phyloP scores from a whole-genome alignment of 2,113 vertebrate species.

The Zosterops hypoxanthus region DNA sequence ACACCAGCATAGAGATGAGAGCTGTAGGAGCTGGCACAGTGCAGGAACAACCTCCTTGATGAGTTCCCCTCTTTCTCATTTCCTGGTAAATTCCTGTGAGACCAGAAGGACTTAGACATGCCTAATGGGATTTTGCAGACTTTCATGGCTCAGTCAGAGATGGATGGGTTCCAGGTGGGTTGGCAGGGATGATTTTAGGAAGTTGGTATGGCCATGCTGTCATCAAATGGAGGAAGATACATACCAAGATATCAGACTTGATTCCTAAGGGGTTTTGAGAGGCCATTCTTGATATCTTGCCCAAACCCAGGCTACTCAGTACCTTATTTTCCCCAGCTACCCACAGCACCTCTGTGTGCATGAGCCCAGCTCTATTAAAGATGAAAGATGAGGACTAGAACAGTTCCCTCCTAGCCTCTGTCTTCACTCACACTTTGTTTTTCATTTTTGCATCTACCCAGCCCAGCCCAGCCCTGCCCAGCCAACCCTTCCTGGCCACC shows the following conservation, averaged over 20 bases:
- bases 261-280: neutral
- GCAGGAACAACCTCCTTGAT: neutral
- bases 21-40: neutral
- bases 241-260: neutral
- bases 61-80: neutral
- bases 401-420: neutral
- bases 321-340: neutral
- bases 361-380: neutral
- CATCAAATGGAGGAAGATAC: neutral
- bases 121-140: neutral
- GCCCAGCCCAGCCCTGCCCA: rapidly evolving
- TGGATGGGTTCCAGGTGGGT: neutral
- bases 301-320: neutral
- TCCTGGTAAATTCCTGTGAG: neutral
- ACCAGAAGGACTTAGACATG: neutral
- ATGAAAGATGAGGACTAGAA: neutral
- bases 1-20: neutral
- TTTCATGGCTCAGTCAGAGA: neutral
- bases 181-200: neutral
- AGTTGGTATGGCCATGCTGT: neutral
- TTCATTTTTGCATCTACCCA: neutral
- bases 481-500: neutral
- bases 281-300: neutral
- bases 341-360: neutral
- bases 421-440: neutral